These are phyloP conservation scores for Hippocampus guttulatus DNA, from an alignment of 2,113 vertebrate genomes.

Conservation along the genomic window DNA sequence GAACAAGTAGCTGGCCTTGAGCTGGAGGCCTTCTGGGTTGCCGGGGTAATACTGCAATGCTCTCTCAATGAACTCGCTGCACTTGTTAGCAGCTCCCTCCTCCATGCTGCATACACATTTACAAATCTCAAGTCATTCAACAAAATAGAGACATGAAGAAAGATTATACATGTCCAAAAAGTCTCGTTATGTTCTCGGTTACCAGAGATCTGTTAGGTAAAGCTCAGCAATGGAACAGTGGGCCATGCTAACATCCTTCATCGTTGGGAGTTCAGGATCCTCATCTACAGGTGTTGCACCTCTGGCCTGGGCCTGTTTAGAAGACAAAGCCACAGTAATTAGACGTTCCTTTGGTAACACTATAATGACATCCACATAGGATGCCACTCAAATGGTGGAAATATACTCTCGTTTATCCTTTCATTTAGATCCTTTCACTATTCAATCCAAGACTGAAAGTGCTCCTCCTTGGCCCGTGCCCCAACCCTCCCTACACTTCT, in stretches of 20 bases:
- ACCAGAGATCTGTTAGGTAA: slow-evolving; percentile 82
- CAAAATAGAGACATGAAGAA: not conserved
- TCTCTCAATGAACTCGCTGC: slow-evolving; percentile 71
- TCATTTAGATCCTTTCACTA: too few relatives aligned
- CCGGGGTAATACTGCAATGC: slow-evolving; percentile 72
- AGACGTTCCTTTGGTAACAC: too few relatives aligned
- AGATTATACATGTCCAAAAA: slow-evolving; percentile 1
- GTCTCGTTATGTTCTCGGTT: slow-evolving; percentile 19
- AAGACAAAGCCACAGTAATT: not conserved
- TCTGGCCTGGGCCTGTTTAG: slow-evolving; percentile 40
- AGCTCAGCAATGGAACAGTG: slow-evolving; percentile 80
- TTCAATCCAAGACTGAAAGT: too few relatives aligned
- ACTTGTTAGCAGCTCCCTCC: slow-evolving; percentile 73
- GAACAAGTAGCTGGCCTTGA: slow-evolving; percentile 83
- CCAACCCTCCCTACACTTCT: too few relatives aligned
- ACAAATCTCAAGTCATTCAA: slow-evolving; percentile 23
- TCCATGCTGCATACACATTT: slow-evolving; percentile 66
- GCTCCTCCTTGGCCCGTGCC: too few relatives aligned
- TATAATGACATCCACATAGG: not conserved
- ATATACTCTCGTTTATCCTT: too few relatives aligned
- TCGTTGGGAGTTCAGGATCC: slow-evolving; percentile 46
- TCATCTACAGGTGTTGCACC: slow-evolving; percentile 52
- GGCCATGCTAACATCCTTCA: slow-evolving; percentile 72
- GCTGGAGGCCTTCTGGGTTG: slow-evolving; percentile 77
- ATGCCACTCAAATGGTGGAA: too few relatives aligned